Evolutionary conservation across 2,888 invertebrate species (phyloP), one percentile per base, ranked within the genome.

Genomic region (Melikaiella ostensackeni): DNA sequence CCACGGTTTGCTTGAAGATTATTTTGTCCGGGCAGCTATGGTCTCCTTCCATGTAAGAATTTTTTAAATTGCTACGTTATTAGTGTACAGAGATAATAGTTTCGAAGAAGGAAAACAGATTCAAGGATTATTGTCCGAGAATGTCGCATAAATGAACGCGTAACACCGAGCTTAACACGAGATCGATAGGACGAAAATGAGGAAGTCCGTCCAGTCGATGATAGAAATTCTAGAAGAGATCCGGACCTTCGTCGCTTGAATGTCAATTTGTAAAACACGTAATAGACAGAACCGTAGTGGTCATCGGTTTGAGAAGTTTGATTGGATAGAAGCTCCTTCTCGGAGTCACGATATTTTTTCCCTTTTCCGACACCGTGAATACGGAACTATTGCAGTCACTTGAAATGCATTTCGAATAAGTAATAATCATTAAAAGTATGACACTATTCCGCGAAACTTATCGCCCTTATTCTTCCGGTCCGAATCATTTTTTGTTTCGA

Each of bases 41-140:
- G n/a, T n/a, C 8, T n/a, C n/a, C 19, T 50, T 50, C n/a, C n/a
- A n/a, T 50, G n/a, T 8, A n/a, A 8, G 19, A 11, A 21, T 2
- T 38, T 38, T 38, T n/a, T 64, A 38, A 38, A 16, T 64, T 38
- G 64, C 50, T 70, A 70, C 50, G n/a, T 46, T 70, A 70, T 2
- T 55, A 70, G 70, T 70, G 70, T 70, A 70, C 33, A 70, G 70
- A 70, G 50, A 70, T 55, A 70, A 70, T 70, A 70, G 50, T 55
- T 70, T 50, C 70, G 50, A 30, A 27, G 50, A 50, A 46, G 70
- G 27, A 70, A 70, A 50, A 70, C 30, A 70, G 70, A 70, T 70
- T 70, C 66, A 70, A 70, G 66, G 66, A 70, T 70, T 70, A 70
- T 70, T 70, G 70, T 70, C 70, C 70, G 50, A 70, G 33, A 70